A percentile compares a stretch with the other conserved stretches of the same genome.
Conservation (phyloP, 1,140 invertebrate species). For the Cephus cinctus region DNA sequence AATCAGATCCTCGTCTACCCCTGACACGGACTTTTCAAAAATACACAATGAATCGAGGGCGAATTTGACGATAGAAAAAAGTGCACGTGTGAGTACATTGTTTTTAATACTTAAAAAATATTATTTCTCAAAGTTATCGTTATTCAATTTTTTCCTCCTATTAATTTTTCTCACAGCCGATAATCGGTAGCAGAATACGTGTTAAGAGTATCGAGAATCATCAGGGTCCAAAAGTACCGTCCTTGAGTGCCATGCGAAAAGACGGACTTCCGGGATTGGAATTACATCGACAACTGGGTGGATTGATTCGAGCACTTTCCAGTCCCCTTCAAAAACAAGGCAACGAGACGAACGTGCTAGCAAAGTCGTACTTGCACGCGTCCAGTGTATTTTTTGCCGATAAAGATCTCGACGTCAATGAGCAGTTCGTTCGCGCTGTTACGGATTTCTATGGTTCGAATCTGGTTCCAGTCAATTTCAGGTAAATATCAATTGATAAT, state of each 20-base stretch:
- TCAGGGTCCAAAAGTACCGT: not conserved
- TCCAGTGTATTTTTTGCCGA: not conserved
- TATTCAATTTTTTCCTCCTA: not conserved
- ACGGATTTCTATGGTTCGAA: not conserved
- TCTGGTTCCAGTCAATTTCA: not conserved
- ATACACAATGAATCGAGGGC: no score
- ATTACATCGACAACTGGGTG: slow-evolving; percentile 2
- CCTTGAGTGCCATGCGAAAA: not conserved
- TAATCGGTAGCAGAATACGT: not conserved
- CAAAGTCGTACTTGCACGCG: not conserved
- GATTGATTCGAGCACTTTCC: not conserved
- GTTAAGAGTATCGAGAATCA: not conserved
- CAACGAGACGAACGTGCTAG: not conserved
- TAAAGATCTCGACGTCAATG: not conserved
- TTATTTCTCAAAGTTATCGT: no score
- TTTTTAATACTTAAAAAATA: no score
- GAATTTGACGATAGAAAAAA: no score
- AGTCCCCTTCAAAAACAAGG: not conserved
- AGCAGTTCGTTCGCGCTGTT: not conserved
- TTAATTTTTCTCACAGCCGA: not conserved
- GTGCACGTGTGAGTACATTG: no score
- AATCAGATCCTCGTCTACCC: no score
- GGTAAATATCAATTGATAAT: no score
- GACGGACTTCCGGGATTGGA: not conserved
- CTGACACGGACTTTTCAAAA: no score